phyloP scores from a whole-genome alignment of 2,797 vertebrate genomes.

The Clarias pachynema region DNA sequence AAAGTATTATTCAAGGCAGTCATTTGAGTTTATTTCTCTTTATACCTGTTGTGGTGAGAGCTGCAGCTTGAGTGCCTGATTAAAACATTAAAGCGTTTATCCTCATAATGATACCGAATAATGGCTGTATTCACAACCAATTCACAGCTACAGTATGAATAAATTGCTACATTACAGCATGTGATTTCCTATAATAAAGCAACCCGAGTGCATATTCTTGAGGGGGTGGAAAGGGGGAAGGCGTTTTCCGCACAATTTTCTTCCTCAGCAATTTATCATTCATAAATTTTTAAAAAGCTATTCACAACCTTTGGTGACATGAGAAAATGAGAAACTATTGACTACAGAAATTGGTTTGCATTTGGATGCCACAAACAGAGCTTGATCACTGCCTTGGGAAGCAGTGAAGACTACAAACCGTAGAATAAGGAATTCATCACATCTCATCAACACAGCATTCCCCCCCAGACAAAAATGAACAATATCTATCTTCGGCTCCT shows the following conservation, averaged over 20 bases:
- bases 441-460: neutral
- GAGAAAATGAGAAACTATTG: neutral
- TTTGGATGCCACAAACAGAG: neutral
- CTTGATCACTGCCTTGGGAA: neutral
- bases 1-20: neutral
- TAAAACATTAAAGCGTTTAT: neutral
- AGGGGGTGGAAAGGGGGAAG: too few species aligned
- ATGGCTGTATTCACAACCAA: neutral
- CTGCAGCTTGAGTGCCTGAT: neutral
- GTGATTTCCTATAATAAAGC: neutral
- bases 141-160: neutral
- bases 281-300: neutral
- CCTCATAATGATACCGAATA: neutral
- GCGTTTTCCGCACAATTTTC: neutral
- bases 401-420: neutral
- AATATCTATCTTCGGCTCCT: neutral
- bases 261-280: neutral
- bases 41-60: neutral
- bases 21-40: neutral
- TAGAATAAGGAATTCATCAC: neutral
- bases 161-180: neutral
- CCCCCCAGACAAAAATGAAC: neutral
- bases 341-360: neutral
- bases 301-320: slow-evolving; percentile 7
- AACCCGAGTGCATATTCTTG: neutral